phyloP scores from a whole-genome alignment of 2,888 invertebrate genomes.

The Epirrhoe tristata region DNA sequence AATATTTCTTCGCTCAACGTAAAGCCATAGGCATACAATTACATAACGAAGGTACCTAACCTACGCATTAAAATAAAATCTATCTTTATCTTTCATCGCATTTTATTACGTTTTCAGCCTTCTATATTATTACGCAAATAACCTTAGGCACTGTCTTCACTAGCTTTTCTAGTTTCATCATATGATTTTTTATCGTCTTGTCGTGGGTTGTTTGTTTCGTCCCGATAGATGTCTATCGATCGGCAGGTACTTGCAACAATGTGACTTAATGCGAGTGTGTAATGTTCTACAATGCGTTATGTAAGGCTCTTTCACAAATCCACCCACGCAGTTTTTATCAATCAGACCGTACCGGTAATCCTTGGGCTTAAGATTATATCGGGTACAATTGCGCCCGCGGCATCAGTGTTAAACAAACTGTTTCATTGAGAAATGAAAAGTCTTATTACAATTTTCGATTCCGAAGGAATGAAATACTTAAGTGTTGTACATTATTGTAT shows the following conservation, averaged over 20 bases:
- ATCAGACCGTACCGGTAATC: slow-evolving; percentile 33
- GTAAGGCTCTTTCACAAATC: slow-evolving; percentile 36
- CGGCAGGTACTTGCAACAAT: slow-evolving; percentile 38
- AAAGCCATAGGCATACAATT: slow-evolving; percentile 13
- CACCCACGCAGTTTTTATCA: slow-evolving; percentile 38
- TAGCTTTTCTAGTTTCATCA: slow-evolving; percentile 27
- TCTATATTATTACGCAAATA: slow-evolving; percentile 38
- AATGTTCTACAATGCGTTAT: slow-evolving; percentile 42
- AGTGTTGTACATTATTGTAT: too few species aligned
- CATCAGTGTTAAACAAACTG: background rate
- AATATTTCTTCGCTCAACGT: background rate
- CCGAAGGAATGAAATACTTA: too few species aligned
- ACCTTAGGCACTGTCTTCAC: slow-evolving; percentile 33
- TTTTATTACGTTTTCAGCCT: slow-evolving; percentile 36
- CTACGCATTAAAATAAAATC: slow-evolving; percentile 33
- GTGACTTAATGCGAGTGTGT: slow-evolving; percentile 33
- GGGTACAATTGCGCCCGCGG: background rate
- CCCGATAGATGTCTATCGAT: slow-evolving; percentile 42
- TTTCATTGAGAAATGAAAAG: too few species aligned
- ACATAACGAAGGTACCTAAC: slow-evolving; percentile 24
- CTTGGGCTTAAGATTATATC: slow-evolving; percentile 27
- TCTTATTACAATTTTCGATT: too few species aligned
- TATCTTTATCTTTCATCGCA: slow-evolving; percentile 36
- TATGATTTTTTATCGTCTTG: slow-evolving; percentile 22
- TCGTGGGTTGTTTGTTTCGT: slow-evolving; percentile 41